Evolutionary conservation across 2,797 vertebrate species (phyloP).

Genomic region (Parauchenoglanis punctatus): DNA sequence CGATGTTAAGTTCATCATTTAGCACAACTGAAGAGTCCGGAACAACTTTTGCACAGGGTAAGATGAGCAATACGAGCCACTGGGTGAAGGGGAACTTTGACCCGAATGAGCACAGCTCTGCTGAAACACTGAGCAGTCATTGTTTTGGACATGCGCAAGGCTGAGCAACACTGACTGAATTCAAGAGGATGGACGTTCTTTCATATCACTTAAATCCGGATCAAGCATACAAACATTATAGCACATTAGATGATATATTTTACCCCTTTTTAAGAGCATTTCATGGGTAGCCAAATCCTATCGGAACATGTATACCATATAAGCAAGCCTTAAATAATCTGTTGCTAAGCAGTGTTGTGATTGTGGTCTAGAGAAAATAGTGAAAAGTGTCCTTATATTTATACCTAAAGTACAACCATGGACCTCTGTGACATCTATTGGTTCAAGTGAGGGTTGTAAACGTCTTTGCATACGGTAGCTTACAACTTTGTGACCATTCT

Average conservation of each 20-base stretch:
- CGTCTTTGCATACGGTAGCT: constrained; percentile 36
- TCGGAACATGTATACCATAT: constrained; percentile 43
- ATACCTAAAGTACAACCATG: constrained; percentile 34
- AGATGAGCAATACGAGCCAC: constrained; percentile 51
- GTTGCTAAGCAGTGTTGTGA: constrained; percentile 58
- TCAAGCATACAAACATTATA: constrained; percentile 5
- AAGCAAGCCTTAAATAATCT: constrained; percentile 56
- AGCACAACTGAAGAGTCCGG: constrained; percentile 45
- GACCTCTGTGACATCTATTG: background rate
- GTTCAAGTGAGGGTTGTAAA: constrained; percentile 26
- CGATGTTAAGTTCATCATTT: constrained; percentile 89
- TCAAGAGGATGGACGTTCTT: background rate
- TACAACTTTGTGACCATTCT: constrained; percentile 25
- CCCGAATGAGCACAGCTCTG: background rate
- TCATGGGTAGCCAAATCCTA: constrained; percentile 44
- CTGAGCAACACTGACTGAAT: constrained; percentile 13
- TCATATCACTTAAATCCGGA: constrained; percentile 12
- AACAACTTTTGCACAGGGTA: constrained; percentile 55
- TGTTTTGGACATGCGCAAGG: background rate
- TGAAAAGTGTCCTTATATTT: constrained; percentile 78
- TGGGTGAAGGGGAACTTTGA: background rate
- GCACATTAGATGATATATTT: constrained; percentile 12
- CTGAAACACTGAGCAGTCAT: background rate
- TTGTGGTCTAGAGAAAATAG: constrained; percentile 63
- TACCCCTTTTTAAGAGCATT: background rate